Evolutionary conservation across 2,888 invertebrate genomes (phyloP), one percentile per base, ranked within the genome.

Genomic region (Allygus modestus): DNA sequence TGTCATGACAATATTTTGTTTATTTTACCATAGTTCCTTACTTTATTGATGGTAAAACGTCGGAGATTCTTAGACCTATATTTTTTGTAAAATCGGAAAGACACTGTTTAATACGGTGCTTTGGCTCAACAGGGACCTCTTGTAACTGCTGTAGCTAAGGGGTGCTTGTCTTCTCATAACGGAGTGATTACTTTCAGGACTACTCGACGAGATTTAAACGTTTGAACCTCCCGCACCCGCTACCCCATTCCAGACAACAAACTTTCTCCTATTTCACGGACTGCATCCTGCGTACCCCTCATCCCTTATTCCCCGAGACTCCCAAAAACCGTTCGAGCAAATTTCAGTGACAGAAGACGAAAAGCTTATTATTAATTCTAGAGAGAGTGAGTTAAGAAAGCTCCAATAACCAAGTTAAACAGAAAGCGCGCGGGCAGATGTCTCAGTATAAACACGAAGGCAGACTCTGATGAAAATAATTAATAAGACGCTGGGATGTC

Each of bases 341-440:
- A 58, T 23, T 58, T n/a, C 58, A 58, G 58, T 58, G 58, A 58
- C 23, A 58, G 58, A 58, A 23, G 58, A 58, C 23, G 23, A 23
- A 58, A 58, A 58, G 58, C 58, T 58, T 58, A 58, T 58, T 58
- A 58, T 58, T 58, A 58, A 58, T 58, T 58, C 58, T 23, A 23
- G 58, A 58, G 58, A 58, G 58, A 58, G 58, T 58, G 17, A 33
- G 69, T 33, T 69, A 69, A 69, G 69, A 69, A 69, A 69, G 69
- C 69, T 69, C 69, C 69, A 31, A 69, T 69, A 69, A 69, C 69
- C 69, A 69, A 69, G 33, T 69, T 31, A 69, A 69, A 69, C 69
- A 69, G 26, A n/a, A 23, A 4, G 61, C 61, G 61, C 61, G 23
- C 61, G 23, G 28, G 28, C 61, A 61, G 69, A 69, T 69, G 69